Percentiles rank a stretch among this genome's conserved stretches.
Conservation (phyloP, 2,113 vertebrate species). For the Actinemys pallida region DNA sequence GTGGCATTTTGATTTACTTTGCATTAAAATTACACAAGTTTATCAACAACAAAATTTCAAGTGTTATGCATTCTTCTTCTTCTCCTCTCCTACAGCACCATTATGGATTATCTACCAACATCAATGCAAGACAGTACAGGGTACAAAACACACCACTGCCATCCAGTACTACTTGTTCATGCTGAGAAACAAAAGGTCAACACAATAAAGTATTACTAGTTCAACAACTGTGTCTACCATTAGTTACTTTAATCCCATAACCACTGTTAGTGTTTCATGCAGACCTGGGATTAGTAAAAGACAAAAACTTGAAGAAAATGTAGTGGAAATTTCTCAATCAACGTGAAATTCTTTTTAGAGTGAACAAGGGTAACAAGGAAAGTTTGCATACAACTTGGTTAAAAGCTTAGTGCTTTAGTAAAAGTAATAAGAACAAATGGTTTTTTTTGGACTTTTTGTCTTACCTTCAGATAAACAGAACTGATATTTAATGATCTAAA, state of each 20-base stretch:
- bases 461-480: constrained; percentile 99
- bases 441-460: constrained; percentile 84
- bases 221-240: constrained; percentile 75
- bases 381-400: constrained; percentile 80
- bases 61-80: constrained; percentile 65
- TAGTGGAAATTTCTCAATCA: constrained; percentile 80
- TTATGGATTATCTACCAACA: constrained; percentile 71
- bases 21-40: constrained; percentile 38
- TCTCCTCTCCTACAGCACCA: constrained; percentile 61
- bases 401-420: constrained; percentile 82
- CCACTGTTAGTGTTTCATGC: constrained; percentile 87
- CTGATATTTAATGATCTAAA: constrained; percentile 99
- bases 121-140: constrained; percentile 78
- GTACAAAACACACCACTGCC: constrained; percentile 80
- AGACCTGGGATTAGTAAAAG: constrained; percentile 83
- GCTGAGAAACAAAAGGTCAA: constrained; percentile 84
- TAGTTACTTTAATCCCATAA: constrained; percentile 83
- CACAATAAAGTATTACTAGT: constrained; percentile 79
- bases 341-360: constrained; percentile 83
- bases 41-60: constrained; percentile 58
- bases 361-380: constrained; percentile 80
- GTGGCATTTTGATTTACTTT: constrained; percentile 48
- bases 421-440: constrained; percentile 81
- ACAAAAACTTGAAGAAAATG: constrained; percentile 77
- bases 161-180: constrained; percentile 82